Evolutionary conservation across 1,140 invertebrate species (phyloP).

Genomic region (Pissodes strobi): DNA sequence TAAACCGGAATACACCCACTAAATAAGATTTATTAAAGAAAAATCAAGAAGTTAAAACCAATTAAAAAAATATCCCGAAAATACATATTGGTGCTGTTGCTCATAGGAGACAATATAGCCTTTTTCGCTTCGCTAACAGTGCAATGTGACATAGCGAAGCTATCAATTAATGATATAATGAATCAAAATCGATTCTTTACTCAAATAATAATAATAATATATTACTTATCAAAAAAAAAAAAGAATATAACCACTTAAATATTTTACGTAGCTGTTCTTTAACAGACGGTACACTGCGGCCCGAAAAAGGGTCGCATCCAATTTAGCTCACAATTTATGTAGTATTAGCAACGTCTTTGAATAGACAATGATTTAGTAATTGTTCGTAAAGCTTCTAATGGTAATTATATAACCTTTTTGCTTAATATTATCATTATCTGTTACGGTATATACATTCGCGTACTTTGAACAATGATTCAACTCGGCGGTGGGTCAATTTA

Average conservation of each 20-base stretch:
- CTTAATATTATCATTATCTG: too few relatives aligned
- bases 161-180: slow-evolving; percentile 8
- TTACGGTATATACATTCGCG: too few relatives aligned
- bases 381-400: slow-evolving; percentile 40
- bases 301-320: slow-evolving; percentile 26
- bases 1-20: slow-evolving; percentile 10
- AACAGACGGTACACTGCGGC: slow-evolving; percentile 35
- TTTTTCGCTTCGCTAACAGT: slow-evolving; percentile 10
- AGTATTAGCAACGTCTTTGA: slow-evolving; percentile 14
- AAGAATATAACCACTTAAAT: slow-evolving; percentile 24
- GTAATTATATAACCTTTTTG: slow-evolving; percentile 37
- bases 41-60: slow-evolving; percentile 6
- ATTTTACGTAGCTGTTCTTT: slow-evolving; percentile 41
- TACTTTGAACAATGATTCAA: too few relatives aligned
- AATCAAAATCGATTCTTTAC: slow-evolving; percentile 30
- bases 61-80: slow-evolving; percentile 5
- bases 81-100: slow-evolving; percentile 31
- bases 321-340: slow-evolving; percentile 43
- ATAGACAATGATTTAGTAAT: slow-evolving; percentile 36
- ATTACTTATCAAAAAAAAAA: slow-evolving; percentile 35
- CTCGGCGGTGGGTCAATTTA: too few relatives aligned
- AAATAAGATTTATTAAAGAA: neutral
- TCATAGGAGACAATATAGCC: slow-evolving; percentile 46
- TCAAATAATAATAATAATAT: slow-evolving; percentile 1
- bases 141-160: slow-evolving; percentile 6